phyloP scores from a whole-genome alignment of 2,797 vertebrate species.

The Arctocebus calabarensis region DNA sequence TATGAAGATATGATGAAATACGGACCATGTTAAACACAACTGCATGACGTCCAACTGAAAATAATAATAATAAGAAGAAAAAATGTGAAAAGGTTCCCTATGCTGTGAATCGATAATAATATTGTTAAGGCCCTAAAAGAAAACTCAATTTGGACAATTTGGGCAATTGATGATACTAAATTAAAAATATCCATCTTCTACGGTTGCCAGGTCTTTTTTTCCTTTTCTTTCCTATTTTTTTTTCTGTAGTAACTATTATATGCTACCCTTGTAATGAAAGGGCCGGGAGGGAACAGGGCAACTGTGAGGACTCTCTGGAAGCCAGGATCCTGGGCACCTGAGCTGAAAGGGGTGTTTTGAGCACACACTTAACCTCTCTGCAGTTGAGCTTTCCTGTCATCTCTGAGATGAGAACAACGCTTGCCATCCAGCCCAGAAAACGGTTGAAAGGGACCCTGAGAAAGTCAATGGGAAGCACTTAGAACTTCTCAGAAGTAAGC shows the following conservation, averaged over 20 bases:
- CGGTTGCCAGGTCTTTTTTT: neutral
- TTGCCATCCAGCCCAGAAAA: slow-evolving; percentile 28
- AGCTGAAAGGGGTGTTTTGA: neutral
- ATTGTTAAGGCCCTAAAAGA: neutral
- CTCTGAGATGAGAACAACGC: slow-evolving; percentile 34
- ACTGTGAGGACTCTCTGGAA: neutral
- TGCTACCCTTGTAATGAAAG: neutral
- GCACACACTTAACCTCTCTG: slow-evolving; percentile 32
- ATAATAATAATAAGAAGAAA: neutral
- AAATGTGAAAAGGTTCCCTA: neutral
- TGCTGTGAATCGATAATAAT: neutral
- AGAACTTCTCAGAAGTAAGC: slow-evolving; percentile 73
- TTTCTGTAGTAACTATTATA: neutral
- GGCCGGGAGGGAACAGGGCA: neutral
- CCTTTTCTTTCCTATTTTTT: neutral
- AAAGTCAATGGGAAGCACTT: slow-evolving; percentile 46
- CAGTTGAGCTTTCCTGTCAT: neutral
- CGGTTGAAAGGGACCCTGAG: slow-evolving; percentile 68
- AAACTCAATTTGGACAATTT: neutral
- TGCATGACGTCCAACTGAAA: neutral
- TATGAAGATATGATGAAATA: neutral
- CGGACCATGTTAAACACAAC: neutral
- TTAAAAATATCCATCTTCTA: slow-evolving; percentile 38
- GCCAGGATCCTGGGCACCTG: neutral
- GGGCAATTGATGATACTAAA: neutral